A percentile compares a stretch with the other conserved stretches of the same genome.
phyloP scores from a whole-genome alignment of 1,140 invertebrate genomes.

The Drosophila paulistorum region DNA sequence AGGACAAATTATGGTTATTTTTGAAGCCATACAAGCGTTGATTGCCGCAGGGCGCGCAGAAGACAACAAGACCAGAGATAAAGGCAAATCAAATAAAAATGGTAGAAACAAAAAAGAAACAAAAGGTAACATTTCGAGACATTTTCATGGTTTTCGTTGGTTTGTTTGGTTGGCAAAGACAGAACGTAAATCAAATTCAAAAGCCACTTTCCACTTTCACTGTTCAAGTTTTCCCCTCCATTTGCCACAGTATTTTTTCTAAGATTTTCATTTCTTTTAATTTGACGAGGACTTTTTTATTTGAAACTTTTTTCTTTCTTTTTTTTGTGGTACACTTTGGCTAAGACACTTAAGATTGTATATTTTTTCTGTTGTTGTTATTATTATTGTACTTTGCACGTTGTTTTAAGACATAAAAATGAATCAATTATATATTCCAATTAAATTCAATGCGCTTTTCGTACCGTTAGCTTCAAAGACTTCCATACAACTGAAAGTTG shows the following conservation, averaged over 20 bases:
- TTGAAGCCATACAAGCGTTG: constrained; percentile 64
- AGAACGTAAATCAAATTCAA: constrained; percentile 41
- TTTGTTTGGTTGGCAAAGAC: constrained; percentile 28
- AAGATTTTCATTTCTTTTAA: constrained; percentile 28
- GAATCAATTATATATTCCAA: constrained; percentile 8
- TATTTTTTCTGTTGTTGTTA: constrained; percentile 42
- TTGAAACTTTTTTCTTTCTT: constrained; percentile 23
- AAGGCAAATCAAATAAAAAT: constrained; percentile 9
- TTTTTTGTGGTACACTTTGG: not conserved
- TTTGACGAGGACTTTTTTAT: constrained; percentile 26
- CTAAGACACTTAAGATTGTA: constrained; percentile 3
- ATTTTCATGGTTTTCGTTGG: constrained; percentile 20
- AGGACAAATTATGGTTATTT: constrained; percentile 78
- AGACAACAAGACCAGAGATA: constrained; percentile 22
- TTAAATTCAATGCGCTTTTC: constrained; percentile 20
- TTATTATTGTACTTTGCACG: constrained; percentile 52
- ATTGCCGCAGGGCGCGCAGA: constrained; percentile 41
- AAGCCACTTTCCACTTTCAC: constrained; percentile 51
- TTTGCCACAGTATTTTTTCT: constrained; percentile 27
- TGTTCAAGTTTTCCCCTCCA: constrained; percentile 48
- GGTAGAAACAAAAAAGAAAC: constrained; percentile 26
- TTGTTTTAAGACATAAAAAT: constrained; percentile 18
- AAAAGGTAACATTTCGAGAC: constrained; percentile 32
- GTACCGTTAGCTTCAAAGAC: constrained; percentile 70
- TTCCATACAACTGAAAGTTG: constrained; percentile 68